Evolutionary conservation across 2,888 invertebrate species (phyloP), one percentile per base, ranked within the genome.

Genomic region (Noctua janthe): DNA sequence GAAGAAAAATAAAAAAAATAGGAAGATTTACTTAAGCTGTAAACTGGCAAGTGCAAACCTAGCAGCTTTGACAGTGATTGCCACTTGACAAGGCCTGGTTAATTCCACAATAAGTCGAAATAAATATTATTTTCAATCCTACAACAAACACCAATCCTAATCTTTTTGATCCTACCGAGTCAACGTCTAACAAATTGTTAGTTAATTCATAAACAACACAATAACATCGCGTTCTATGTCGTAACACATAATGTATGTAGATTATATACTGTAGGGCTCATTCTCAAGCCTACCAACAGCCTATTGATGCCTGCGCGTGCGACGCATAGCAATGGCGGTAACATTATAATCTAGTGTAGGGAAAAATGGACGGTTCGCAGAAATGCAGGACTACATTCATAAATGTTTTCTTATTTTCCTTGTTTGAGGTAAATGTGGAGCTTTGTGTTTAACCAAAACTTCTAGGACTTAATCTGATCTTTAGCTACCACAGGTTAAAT

Each of bases 341-440:
- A 62, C 69, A 70, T 73, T 82, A 74, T 85, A 83, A 86, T 81
- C 81, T 90, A 88, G 84, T 84, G 76, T 70, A 80, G 70, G 82
- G 76, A 75, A 80, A 86, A 83, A 88, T 81, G 78, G 64, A 79
- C 20, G 35, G 39, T 89, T 88, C 90, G 75, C 67, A 76, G 91
- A 90, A 89, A 74, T 76, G 62, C 71, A 20, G 29, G 81, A 29
- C 29, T 72, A 80, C 59, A 76, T 82, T 82, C 71, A 80, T 83
- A 77, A 67, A 79, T 56, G 64, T 70, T 84, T 79, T 78, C 72
- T 72, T 73, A 47, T 90, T 89, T 90, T 89, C 91, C 89, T 90
- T 74, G 47, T 83, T 62, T 66, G 23, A 59, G 5, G 43, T 75
- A 54, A 39, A 71, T 62, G 59, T 71, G 1, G 59, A 62, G n/a